Evolutionary conservation across 2,113 vertebrate genomes (phyloP), one percentile per base, ranked within the genome.

Genomic region (Capreolus pygargus): DNA sequence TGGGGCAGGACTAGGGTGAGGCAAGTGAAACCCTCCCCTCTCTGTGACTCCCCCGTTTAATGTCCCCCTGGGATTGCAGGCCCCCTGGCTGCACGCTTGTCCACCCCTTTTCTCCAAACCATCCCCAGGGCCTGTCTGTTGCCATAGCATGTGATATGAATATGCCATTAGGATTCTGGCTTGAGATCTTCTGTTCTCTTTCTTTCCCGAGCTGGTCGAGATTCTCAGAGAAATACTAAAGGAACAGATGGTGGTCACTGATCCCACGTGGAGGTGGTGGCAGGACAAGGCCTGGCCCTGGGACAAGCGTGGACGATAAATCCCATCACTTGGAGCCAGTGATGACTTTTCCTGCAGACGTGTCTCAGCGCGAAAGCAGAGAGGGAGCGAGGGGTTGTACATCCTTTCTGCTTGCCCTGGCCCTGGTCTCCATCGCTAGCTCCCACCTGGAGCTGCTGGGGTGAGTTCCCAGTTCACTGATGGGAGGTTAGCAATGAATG

Each of bases 311-410:
- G 45, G 60, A 36, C 47, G 11, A n/a, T 33, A 10, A 92, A 70
- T 3, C 43, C 86, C 21, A 14, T 86, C 57, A 3, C 76, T 57
- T 36, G 5, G 45, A 85, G 54, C 45, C 19, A 60, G 67, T 39
- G 14, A 79, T 4, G 45, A 28, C 76, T 70, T 60, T 70, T 67
- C 54, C 50, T 50, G 47, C 76, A 93, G 36, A 17, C 8, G 39
- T 23, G 17, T 47, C 21, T 50, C 64, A 1, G 23, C 2, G 0
- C 8, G 17, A 52, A 57, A 64, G 52, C 45, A 50, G 21, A 5
- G 54, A 45, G 64, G 1, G 9, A 5, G 1, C 6, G 0, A 6
- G 17, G n/a, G 36, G 1, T 30, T 6, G 6, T 6, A 3, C 36
- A 17, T 3, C 19, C 82, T 47, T 23, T 39, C n/a, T 47, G 23